Percentiles rank a stretch among this genome's conserved stretches.
These are phyloP conservation scores for Hippocampus zosterae DNA, from an alignment of 2,113 vertebrate species.

Conservation along the genomic window DNA sequence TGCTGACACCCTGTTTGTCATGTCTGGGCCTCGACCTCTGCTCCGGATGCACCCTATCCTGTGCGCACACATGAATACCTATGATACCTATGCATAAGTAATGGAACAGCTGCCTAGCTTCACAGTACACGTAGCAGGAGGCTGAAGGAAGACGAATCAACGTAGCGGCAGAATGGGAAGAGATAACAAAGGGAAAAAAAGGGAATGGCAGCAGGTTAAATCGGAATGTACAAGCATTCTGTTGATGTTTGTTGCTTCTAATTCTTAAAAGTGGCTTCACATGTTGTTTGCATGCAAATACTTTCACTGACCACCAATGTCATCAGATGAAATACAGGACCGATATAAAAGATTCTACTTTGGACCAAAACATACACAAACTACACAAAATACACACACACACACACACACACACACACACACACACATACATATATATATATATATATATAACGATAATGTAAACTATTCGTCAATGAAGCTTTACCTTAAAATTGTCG, in stretches of 20 bases:
- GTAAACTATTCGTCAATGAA: neutral
- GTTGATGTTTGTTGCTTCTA: slow-evolving; percentile 10
- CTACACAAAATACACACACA: no score
- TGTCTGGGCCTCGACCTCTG: slow-evolving; percentile 64
- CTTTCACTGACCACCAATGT: neutral
- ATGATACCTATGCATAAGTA: slow-evolving; percentile 81
- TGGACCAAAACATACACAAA: no score
- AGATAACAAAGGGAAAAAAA: slow-evolving; percentile 36
- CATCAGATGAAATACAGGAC: neutral
- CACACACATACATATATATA: no score
- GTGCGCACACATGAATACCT: slow-evolving; percentile 77
- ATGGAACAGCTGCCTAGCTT: slow-evolving; percentile 62
- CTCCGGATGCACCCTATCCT: slow-evolving; percentile 60
- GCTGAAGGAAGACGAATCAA: slow-evolving; percentile 64
- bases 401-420: no score
- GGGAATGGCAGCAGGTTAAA: slow-evolving; percentile 10
- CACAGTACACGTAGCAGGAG: slow-evolving; percentile 26
- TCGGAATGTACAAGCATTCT: slow-evolving; percentile 38
- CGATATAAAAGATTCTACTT: neutral
- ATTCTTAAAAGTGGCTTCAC: slow-evolving; percentile 6
- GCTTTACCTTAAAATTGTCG: neutral
- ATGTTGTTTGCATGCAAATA: neutral
- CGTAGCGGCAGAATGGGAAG: slow-evolving; percentile 51
- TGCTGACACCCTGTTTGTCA: slow-evolving; percentile 78
- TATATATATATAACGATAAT: neutral